Base-by-base conservation (phyloP, 2,888 invertebrate species). In the Ichneumon xanthorius region DNA sequence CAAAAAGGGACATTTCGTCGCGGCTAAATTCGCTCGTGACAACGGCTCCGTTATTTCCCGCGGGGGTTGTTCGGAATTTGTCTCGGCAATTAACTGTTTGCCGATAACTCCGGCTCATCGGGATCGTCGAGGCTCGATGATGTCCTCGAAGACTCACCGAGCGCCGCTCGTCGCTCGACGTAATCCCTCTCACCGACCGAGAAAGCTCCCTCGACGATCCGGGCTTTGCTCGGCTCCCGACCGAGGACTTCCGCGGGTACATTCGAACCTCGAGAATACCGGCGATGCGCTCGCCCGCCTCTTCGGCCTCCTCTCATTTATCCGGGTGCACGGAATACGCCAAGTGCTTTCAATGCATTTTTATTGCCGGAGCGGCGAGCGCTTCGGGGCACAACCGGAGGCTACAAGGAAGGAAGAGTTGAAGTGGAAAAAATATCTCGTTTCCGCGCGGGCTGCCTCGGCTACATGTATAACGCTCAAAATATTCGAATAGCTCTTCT, bases 271-370 rank as follows among this genome's bases (percentile, higher is more conserved):
- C 75, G 85, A 78, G 67, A 81, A 81, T 65, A 75, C 48, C 40
- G 58, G 37, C 40, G 37, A 73, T 4, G 58, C 73, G 63, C 30
- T 48, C 58, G 33, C 37, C 30, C 11, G 11, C 45, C 53, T 26
- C 76, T 63, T 58, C 53, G 70, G 85, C 50, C 55, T 33, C n/a
- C 63, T 76, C 82, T 82, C 82, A 82, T 82, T 82, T 82, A 85
- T 82, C 82, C 61, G 30, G 50, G 68, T 48, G 65, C 77, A 50
- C 72, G 79, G 79, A 85, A 82, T 85, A 78, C 78, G 71, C 65
- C 85, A 67, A 85, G 85, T 82, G 82, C 75, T 82, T 82, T 85
- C 85, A 79, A 85, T 85, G 75, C 79, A 82, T 71, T 82, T 85
- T 82, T 82, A 85, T 85, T 82, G 85, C 85, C 76, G 58, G 58